A percentile compares a stretch with the other conserved stretches of the same genome.
Conservation (phyloP, 2,888 invertebrate species). For the Eupeodes latifasciatus region DNA sequence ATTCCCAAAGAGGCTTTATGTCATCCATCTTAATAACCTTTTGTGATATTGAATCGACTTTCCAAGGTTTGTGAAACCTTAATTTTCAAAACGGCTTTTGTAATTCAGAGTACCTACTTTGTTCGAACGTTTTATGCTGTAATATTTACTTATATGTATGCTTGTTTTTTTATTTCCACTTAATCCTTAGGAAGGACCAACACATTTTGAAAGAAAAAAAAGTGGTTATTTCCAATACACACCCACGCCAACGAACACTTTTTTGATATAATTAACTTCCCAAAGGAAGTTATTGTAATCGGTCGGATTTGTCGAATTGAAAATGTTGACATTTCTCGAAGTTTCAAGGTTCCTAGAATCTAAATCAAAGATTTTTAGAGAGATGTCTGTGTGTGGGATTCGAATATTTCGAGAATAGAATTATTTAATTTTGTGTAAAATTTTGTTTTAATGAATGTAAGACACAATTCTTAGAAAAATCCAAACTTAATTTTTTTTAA, state of each 20-base stretch:
- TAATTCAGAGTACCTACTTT: neutral
- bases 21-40: slow-evolving; percentile 2
- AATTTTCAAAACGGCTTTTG: slow-evolving; percentile 10
- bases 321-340: too few relatives aligned
- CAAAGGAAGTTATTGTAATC: too few relatives aligned
- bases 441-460: too few relatives aligned
- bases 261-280: neutral
- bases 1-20: slow-evolving; percentile 3
- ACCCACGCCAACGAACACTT: neutral
- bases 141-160: neutral
- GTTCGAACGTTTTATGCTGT: neutral
- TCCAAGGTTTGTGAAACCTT: slow-evolving; percentile 6
- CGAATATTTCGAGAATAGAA: too few relatives aligned
- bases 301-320: too few relatives aligned
- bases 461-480: too few relatives aligned
- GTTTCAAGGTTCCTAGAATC: too few relatives aligned
- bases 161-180: neutral
- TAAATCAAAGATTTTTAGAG: too few relatives aligned
- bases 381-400: too few relatives aligned
- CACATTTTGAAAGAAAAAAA: neutral
- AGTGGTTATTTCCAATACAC: neutral
- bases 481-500: too few relatives aligned
- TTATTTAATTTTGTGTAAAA: too few relatives aligned
- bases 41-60: neutral
- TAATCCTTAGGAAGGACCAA: neutral